Percentiles rank a stretch among this genome's conserved stretches.
Conservation (phyloP, 2,113 vertebrate species). For the Ceyx melanurus region DNA sequence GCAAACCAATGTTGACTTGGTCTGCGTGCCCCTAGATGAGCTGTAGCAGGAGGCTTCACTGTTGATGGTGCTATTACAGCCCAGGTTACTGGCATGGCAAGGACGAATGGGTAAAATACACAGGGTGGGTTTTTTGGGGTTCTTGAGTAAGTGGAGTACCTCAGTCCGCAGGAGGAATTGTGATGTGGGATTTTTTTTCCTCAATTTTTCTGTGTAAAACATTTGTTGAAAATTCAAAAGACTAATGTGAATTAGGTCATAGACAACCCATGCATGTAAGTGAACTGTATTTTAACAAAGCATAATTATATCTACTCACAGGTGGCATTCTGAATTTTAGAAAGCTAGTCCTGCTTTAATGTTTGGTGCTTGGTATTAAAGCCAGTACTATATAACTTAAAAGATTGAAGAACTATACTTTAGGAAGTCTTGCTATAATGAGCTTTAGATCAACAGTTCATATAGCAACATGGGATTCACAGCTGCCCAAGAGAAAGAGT, state of each 20-base stretch:
- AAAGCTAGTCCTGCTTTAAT: constrained; percentile 8
- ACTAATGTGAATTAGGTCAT: not conserved
- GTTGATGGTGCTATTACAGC: not conserved
- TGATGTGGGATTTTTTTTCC: not conserved
- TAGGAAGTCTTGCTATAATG: constrained; percentile 65
- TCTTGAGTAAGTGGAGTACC: not conserved
- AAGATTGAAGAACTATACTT: constrained; percentile 73
- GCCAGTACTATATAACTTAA: constrained; percentile 33
- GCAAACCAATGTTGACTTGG: not conserved
- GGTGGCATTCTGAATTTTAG: not conserved
- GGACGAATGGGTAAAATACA: not conserved
- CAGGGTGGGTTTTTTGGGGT: not conserved
- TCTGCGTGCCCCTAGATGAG: not conserved
- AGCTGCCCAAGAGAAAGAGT: constrained; percentile 53
- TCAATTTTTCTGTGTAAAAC: not conserved
- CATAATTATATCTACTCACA: not conserved
- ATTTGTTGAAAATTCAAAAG: not conserved
- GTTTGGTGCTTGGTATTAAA: constrained; percentile 50
- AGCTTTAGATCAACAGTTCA: constrained; percentile 74
- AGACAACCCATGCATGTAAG: not conserved
- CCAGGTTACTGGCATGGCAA: not conserved
- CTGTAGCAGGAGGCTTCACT: not conserved
- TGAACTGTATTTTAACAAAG: not conserved
- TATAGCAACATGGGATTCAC: constrained; percentile 57
- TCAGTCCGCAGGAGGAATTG: not conserved